Base-by-base conservation (phyloP, 2,888 invertebrate genomes). In the Andrena trimmerana region DNA sequence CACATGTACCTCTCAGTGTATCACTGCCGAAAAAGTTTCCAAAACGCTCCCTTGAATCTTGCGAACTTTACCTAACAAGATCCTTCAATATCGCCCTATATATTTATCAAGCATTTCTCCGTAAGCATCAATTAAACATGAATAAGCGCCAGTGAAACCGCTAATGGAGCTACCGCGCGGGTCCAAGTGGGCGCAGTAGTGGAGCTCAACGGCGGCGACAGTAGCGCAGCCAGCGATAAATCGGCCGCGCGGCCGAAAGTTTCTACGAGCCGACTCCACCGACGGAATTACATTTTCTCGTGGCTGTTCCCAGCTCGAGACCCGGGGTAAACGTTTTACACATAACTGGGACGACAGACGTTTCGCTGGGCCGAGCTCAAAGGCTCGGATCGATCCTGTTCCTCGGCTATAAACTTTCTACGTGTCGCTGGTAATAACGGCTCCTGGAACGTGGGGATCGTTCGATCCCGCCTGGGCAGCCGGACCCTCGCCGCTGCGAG, bases 391-490 rank as follows among this genome's bases (percentile, higher is more conserved):
- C 83, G 83, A 84, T 78, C 62, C 67, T 16, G 27, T 27, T 42
- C 57, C 65, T 29, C 20, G 68, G 83, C 69, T 65, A 77, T 83
- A 83, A 83, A 83, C 68, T 69, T 78, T 83, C 83, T 70, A 83
- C 83, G 83, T 83, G 83, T 83, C 83, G 73, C 31, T n/a, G 66
- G 78, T 82, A 83, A 83, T 70, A 77, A 68, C 70, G 76, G 83
- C 75, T 75, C 70, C 60, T 42, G 73, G 50, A 57, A 73, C 73
- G 72, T 36, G 83, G 66, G 73, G 60, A 77, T 72, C 78, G 77
- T 83, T 83, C 73, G 78, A 83, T 82, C 83, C 68, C 65, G 62
- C 24, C 63, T 27, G 67, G 72, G 13, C 42, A 42, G 42, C 16
- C 16, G 16, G 42, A 42, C 42, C 1, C 42, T 42, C 42, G 13